A percentile compares a stretch with the other conserved stretches of the same genome.
These are phyloP conservation scores for Pteropus rufus DNA, from an alignment of 2,797 vertebrate species.

Conservation along the genomic window DNA sequence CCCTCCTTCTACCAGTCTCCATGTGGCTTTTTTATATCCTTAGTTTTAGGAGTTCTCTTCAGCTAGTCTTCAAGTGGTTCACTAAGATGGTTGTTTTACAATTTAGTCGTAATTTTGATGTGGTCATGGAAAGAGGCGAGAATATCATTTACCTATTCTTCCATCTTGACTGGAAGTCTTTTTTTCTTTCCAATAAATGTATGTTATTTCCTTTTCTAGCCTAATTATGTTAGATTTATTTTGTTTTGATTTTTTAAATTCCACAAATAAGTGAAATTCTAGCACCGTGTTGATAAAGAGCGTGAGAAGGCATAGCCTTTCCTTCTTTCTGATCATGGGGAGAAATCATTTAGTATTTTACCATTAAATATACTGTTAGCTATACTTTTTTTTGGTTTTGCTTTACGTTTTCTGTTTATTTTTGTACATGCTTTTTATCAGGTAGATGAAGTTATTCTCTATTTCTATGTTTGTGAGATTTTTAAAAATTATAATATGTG, in stretches of 20 bases:
- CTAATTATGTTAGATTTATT: background rate
- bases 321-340: background rate
- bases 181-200: background rate
- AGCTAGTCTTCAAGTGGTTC: no score
- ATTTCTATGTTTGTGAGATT: background rate
- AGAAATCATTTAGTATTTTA: background rate
- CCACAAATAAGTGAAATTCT: background rate
- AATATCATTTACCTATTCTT: no score
- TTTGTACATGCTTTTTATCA: background rate
- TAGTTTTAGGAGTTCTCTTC: no score
- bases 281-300: background rate
- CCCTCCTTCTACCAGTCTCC: no score
- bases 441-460: background rate
- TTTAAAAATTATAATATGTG: background rate
- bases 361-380: background rate
- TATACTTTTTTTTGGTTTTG: background rate
- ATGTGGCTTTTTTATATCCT: no score
- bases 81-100: no score
- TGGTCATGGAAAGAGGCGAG: no score
- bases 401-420: background rate
- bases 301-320: background rate
- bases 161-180: no score
- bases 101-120: no score
- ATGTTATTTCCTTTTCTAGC: background rate
- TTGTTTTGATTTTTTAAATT: background rate